A percentile compares a stretch with the other conserved stretches of the same genome.
Conservation (phyloP, 1,140 invertebrate species). For the Drosophila pandora region DNA sequence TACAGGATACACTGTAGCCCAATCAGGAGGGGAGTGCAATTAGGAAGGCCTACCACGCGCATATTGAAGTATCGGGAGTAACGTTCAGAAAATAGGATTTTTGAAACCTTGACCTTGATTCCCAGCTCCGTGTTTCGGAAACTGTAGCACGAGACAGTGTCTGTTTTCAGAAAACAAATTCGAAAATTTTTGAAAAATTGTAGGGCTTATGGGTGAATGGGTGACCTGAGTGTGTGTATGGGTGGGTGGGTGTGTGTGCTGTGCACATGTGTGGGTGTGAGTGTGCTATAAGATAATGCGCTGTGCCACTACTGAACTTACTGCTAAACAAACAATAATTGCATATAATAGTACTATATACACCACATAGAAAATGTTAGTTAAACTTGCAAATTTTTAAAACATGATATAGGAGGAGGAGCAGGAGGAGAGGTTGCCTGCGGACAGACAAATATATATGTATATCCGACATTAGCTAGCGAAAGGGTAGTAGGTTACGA, state of each 20-base stretch:
- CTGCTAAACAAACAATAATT: conserved; percentile 66
- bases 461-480: conserved; percentile 29
- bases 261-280: background rate
- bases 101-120: too few species aligned
- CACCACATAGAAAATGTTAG: conserved; percentile 57
- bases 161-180: too few species aligned
- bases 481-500: conserved; percentile 1
- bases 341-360: conserved; percentile 35
- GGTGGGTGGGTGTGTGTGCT: conserved; percentile 9
- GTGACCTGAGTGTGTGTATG: background rate
- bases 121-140: too few species aligned
- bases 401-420: conserved; percentile 1
- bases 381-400: conserved; percentile 60
- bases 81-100: too few species aligned
- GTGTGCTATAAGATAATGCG: conserved; percentile 46
- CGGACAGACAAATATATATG: background rate
- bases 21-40: too few species aligned
- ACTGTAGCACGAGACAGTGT: too few species aligned
- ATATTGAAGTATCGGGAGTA: too few species aligned
- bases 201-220: too few species aligned
- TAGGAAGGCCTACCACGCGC: too few species aligned
- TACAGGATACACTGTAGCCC: too few species aligned
- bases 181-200: too few species aligned
- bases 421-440: background rate
- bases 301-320: conserved; percentile 69